These are phyloP conservation scores for Leucoraja ocellata DNA, from an alignment of 2,797 vertebrate species.

Conservation along the genomic window DNA sequence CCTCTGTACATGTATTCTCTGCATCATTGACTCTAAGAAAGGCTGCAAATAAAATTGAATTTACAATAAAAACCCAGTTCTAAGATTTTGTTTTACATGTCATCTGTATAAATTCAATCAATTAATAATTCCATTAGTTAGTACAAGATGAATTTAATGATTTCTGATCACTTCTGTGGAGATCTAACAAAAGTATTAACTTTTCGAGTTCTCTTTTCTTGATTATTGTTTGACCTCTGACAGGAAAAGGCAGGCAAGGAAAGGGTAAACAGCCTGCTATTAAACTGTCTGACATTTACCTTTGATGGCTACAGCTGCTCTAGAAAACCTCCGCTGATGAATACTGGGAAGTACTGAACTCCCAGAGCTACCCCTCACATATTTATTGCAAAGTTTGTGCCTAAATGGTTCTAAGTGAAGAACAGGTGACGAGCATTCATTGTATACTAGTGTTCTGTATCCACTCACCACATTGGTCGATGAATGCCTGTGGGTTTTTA, in stretches of 20 bases:
- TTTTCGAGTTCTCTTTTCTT: background rate
- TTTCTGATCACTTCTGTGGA: background rate
- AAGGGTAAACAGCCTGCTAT: constrained; percentile 4
- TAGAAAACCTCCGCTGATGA: constrained; percentile 50
- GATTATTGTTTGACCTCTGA: constrained; percentile 1
- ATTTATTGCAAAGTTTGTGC: constrained; percentile 89
- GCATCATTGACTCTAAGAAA: background rate
- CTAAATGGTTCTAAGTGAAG: constrained; percentile 73
- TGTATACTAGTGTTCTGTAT: constrained; percentile 54
- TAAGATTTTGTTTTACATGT: background rate
- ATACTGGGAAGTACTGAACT: constrained; percentile 53
- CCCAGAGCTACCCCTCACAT: constrained; percentile 60
- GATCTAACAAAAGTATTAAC: background rate
- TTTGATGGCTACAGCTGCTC: constrained; percentile 46
- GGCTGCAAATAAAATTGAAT: background rate
- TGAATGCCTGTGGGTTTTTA: constrained; percentile 73
- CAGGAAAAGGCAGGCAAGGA: constrained; percentile 1
- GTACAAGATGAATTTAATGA: background rate
- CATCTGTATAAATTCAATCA: background rate
- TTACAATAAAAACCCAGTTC: constrained; percentile 6
- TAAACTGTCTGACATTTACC: constrained; percentile 38
- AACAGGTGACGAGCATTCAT: constrained; percentile 74
- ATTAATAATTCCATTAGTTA: background rate
- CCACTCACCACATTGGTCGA: constrained; percentile 61
- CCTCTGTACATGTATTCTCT: background rate